phyloP scores from a whole-genome alignment of 2,888 invertebrate genomes.

The Schrankia costaestrigalis region DNA sequence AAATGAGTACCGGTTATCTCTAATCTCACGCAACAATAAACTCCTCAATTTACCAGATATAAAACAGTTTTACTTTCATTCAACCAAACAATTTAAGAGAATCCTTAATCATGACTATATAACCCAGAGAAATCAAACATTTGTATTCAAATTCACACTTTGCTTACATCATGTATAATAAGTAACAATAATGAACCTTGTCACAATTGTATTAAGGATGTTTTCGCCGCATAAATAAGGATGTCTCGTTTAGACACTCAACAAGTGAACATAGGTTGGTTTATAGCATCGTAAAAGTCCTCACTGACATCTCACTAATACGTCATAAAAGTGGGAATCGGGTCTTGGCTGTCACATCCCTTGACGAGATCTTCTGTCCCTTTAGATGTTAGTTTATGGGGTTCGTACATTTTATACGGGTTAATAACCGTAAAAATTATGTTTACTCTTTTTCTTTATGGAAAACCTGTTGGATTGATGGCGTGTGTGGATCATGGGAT shows the following conservation, averaged over 20 bases:
- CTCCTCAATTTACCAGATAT: background rate
- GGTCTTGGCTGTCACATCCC: constrained; percentile 29
- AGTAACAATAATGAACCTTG: constrained; percentile 14
- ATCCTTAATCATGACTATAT: constrained; percentile 28
- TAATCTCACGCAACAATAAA: too few relatives aligned
- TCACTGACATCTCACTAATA: constrained; percentile 70
- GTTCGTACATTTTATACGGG: constrained; percentile 41
- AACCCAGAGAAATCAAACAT: constrained; percentile 30
- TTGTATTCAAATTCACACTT: constrained; percentile 34
- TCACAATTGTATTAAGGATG: constrained; percentile 8
- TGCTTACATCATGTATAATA: background rate
- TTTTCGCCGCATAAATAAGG: constrained; percentile 9
- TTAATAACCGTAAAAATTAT: constrained; percentile 50
- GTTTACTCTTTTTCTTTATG: constrained; percentile 28
- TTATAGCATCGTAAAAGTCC: constrained; percentile 65
- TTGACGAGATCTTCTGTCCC: constrained; percentile 42
- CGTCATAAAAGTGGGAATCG: constrained; percentile 61
- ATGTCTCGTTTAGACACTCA: constrained; percentile 39
- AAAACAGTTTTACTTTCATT: constrained; percentile 23
- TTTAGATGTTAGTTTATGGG: constrained; percentile 41
- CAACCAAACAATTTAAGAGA: constrained; percentile 17
- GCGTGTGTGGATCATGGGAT: constrained; percentile 12
- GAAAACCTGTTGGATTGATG: constrained; percentile 33
- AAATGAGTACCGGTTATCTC: too few relatives aligned
- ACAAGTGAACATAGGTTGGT: constrained; percentile 73